These are phyloP conservation scores for Excalfactoria chinensis DNA, from an alignment of 2,113 vertebrate species.

Conservation along the genomic window DNA sequence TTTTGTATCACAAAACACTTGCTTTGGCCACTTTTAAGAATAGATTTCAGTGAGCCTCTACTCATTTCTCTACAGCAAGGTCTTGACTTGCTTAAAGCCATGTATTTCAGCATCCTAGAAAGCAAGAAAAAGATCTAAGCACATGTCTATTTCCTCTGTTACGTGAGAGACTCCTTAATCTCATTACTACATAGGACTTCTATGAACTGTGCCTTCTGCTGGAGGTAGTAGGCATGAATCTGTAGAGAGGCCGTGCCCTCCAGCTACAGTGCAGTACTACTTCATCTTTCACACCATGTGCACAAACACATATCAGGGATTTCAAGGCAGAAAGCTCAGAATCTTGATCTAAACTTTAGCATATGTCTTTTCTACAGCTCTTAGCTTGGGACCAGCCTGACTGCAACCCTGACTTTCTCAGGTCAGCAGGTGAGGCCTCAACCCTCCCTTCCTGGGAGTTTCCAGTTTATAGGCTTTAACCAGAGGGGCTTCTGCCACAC, in stretches of 20 bases:
- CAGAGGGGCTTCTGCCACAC: not conserved
- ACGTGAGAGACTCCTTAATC: not conserved
- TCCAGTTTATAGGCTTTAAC: not conserved
- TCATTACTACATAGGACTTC: not conserved
- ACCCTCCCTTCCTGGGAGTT: not conserved
- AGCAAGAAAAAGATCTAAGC: not conserved
- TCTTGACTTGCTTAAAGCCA: not conserved
- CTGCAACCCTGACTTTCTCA: not conserved
- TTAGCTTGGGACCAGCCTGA: not conserved
- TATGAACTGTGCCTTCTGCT: not conserved
- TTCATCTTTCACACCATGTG: not conserved
- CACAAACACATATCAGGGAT: not conserved
- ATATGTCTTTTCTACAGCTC: not conserved
- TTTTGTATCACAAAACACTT: slow-evolving; percentile 21
- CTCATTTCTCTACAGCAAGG: not conserved
- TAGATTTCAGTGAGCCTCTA: not conserved
- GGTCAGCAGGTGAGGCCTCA: not conserved
- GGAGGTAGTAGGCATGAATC: not conserved
- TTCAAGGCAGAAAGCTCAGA: not conserved
- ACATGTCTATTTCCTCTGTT: not conserved
- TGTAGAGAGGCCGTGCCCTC: not conserved
- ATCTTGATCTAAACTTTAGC: not conserved
- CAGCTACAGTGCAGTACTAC: not conserved
- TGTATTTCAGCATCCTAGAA: not conserved
- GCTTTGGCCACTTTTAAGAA: not conserved